phyloP scores from a whole-genome alignment of 2,797 vertebrate genomes.

The Parambassis ranga region DNA sequence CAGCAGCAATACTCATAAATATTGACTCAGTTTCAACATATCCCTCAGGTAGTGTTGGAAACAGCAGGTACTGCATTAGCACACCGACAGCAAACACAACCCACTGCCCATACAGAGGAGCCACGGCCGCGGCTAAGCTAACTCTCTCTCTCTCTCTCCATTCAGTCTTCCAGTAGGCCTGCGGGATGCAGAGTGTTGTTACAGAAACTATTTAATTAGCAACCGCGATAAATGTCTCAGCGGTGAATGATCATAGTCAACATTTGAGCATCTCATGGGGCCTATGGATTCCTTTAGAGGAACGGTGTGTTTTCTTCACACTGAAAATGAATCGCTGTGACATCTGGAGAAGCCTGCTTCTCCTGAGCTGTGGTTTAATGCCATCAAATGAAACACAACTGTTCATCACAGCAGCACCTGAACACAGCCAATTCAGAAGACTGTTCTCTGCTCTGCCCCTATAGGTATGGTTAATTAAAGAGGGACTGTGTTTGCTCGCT shows the following conservation, averaged over 20 bases:
- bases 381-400: constrained; percentile 31
- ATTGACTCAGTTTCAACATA: constrained; percentile 70
- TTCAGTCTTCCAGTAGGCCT: constrained; percentile 14
- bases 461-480: constrained; percentile 64
- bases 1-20: constrained; percentile 73
- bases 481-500: constrained; percentile 32
- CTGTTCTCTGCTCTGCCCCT: constrained; percentile 2
- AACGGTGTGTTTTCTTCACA: background rate
- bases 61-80: constrained; percentile 63
- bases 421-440: constrained; percentile 14
- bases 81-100: constrained; percentile 50
- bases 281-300: constrained; percentile 4
- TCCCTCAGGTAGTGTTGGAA: constrained; percentile 62
- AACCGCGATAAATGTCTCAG: constrained; percentile 35
- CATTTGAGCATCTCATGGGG: constrained; percentile 18
- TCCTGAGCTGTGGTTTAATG: background rate
- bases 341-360: constrained; percentile 33
- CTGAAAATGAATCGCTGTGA: constrained; percentile 23
- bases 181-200: constrained; percentile 25
- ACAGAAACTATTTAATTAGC: constrained; percentile 61
- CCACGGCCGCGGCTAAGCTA: constrained; percentile 28
- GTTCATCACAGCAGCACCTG: constrained; percentile 37
- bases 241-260: constrained; percentile 15
- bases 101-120: constrained; percentile 31
- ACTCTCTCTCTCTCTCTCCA: background rate